Evolutionary conservation across 2,797 vertebrate genomes (phyloP), one percentile per base, ranked within the genome.

Genomic region (Muscicapa comitata): DNA sequence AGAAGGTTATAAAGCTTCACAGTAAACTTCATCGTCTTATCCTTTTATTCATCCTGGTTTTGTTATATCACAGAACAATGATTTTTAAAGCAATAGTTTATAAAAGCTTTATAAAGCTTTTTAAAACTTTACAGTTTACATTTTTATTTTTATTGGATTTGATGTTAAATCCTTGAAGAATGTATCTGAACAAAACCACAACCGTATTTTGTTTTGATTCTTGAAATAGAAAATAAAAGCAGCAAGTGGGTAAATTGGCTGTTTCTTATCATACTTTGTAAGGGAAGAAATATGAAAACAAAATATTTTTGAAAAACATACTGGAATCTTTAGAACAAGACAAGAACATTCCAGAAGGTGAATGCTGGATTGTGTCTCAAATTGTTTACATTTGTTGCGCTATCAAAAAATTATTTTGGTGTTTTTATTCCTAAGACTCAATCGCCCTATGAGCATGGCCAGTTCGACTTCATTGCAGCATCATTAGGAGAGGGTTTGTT

Each of bases 361-460:
- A 68, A 47, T 48, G 58, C 62, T 72, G 54, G 42, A 51, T 65
- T 53, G 25, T 58, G 51, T 75, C 62, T 92, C 73, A 75, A 18
- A 24, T 38, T n/a, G 45, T 53, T 89, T 28, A 18, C 20, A 1
- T 79, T 68, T 73, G 16, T 58, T 89, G 29, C 1, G 0, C 37
- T 31, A 11, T 70, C 25, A 73, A 66, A 72, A 86, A 43, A 26
- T 19, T 12, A 5, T 45, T 80, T 51, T 25, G 25, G 3, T 14
- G 9, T 53, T 29, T 29, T 71, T 90, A 35, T 68, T 72, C n/a
- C 12, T 42, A 61, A 13, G 58, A 62, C n/a, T 51, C n/a, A 40
- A 7, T 48, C 14, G 0, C 28, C 23, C 10, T 38, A 3, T 0
- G 0, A 31, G n/a, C 18, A 1, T 18, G 50, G 38, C 58, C 47